phyloP scores from a whole-genome alignment of 2,113 vertebrate genomes.

The Scomber scombrus region DNA sequence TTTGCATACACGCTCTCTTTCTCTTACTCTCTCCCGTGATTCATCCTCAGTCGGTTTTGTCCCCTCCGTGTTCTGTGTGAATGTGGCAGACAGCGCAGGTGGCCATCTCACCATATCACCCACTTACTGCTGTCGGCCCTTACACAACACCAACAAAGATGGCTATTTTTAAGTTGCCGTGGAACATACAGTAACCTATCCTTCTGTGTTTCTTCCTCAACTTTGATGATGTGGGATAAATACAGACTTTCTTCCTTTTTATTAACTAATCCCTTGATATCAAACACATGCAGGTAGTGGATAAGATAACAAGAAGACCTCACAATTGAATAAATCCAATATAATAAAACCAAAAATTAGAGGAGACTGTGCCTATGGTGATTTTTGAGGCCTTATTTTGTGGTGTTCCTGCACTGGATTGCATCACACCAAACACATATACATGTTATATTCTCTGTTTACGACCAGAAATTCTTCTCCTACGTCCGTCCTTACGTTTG shows the following conservation, averaged over 20 bases:
- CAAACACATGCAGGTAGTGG: no score
- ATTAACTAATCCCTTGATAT: no score
- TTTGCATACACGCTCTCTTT: slow-evolving; percentile 65
- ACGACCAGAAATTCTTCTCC: neutral
- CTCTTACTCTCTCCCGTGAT: slow-evolving; percentile 52
- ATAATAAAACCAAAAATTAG: neutral
- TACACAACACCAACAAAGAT: slow-evolving; percentile 54
- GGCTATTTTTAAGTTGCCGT: slow-evolving; percentile 49
- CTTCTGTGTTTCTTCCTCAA: neutral
- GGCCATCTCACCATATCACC: slow-evolving; percentile 73
- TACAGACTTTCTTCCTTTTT: neutral
- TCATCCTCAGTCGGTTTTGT: slow-evolving; percentile 69
- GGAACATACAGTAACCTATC: slow-evolving; percentile 14
- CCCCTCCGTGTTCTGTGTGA: slow-evolving; percentile 62
- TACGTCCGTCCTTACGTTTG: neutral
- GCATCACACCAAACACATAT: neutral
- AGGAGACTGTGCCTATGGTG: neutral
- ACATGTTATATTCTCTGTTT: neutral
- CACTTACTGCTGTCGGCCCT: slow-evolving; percentile 70
- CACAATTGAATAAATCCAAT: neutral
- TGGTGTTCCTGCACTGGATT: neutral
- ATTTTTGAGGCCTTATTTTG: slow-evolving; percentile 12
- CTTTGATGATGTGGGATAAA: neutral
- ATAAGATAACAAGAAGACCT: slow-evolving; percentile 23
- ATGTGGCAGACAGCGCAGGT: slow-evolving; percentile 81